A percentile compares a stretch with the other conserved stretches of the same genome.
These are phyloP conservation scores for Diglossa cyanea DNA, from an alignment of 2,797 vertebrate genomes.

Conservation along the genomic window DNA sequence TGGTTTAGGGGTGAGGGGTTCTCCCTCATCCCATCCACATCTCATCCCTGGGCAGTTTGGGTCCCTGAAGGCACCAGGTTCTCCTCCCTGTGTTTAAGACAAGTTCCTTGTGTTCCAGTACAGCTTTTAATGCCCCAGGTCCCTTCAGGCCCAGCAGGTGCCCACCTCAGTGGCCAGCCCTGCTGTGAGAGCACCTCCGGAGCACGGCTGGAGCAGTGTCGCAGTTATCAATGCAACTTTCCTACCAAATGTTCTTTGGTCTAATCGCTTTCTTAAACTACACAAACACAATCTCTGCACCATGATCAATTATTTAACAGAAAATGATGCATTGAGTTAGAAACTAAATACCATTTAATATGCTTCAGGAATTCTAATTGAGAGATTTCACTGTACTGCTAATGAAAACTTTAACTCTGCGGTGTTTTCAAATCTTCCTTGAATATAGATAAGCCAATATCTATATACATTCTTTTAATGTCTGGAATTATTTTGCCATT, in stretches of 20 bases:
- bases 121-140: neutral
- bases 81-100: accelerated
- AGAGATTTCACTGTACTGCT: conserved; percentile 48
- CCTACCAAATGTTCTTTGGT: conserved; percentile 68
- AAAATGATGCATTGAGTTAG: conserved; percentile 82
- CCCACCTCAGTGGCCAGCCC: neutral
- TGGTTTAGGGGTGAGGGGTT: neutral
- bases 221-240: conserved; percentile 69
- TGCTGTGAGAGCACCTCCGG: neutral
- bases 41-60: accelerated
- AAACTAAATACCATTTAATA: conserved; percentile 80
- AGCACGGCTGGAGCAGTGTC: neutral
- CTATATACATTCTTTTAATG: conserved; percentile 65
- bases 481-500: conserved; percentile 60
- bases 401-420: conserved; percentile 74
- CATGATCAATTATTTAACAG: conserved; percentile 82
- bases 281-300: conserved; percentile 81
- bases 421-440: conserved; percentile 68
- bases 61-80: neutral
- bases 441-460: conserved; percentile 74
- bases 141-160: neutral
- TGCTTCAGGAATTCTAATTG: conserved; percentile 78
- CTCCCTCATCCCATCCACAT: neutral
- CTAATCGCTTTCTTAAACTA: conserved; percentile 81
- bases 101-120: neutral